Conservation (phyloP, 2,888 invertebrate genomes). For the Falcaria lacertinaria region DNA sequence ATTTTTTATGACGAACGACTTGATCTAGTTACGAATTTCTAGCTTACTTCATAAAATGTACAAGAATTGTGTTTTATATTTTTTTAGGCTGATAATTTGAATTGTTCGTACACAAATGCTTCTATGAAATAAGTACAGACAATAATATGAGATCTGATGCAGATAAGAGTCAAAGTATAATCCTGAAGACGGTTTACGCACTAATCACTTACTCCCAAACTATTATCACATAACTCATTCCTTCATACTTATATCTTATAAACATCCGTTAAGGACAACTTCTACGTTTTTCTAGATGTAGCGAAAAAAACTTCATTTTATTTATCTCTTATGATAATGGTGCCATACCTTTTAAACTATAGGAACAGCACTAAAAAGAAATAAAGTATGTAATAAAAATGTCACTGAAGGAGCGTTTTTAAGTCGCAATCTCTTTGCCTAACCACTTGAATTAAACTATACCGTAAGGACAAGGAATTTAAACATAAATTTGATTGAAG, state of each 20-base stretch:
- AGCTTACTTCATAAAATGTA: too few species aligned
- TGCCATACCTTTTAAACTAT: too few species aligned
- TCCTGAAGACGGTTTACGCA: slow-evolving; percentile 25
- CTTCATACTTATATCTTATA: slow-evolving; percentile 29
- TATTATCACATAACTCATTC: slow-evolving; percentile 70
- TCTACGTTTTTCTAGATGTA: too few species aligned
- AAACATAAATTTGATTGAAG: slow-evolving; percentile 22
- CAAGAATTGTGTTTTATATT: too few species aligned
- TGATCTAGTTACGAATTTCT: too few species aligned
- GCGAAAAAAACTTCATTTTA: too few species aligned
- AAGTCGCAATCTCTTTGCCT: too few species aligned
- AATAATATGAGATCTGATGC: slow-evolving; percentile 40
- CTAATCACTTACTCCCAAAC: slow-evolving; percentile 51
- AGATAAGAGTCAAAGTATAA: slow-evolving; percentile 25
- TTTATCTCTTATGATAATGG: too few species aligned
- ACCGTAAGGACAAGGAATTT: slow-evolving; percentile 1
- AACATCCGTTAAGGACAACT: slow-evolving; percentile 12
- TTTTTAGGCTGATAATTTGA: background rate
- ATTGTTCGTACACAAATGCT: slow-evolving; percentile 51
- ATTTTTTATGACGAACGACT: too few species aligned
- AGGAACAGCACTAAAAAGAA: too few species aligned
- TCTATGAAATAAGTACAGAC: slow-evolving; percentile 52
- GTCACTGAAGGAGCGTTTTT: background rate
- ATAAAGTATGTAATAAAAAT: too few species aligned
- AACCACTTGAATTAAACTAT: too few species aligned